These are phyloP conservation scores for Craterocephalus amniculus DNA, from an alignment of 2,797 vertebrate genomes.

Conservation along the genomic window DNA sequence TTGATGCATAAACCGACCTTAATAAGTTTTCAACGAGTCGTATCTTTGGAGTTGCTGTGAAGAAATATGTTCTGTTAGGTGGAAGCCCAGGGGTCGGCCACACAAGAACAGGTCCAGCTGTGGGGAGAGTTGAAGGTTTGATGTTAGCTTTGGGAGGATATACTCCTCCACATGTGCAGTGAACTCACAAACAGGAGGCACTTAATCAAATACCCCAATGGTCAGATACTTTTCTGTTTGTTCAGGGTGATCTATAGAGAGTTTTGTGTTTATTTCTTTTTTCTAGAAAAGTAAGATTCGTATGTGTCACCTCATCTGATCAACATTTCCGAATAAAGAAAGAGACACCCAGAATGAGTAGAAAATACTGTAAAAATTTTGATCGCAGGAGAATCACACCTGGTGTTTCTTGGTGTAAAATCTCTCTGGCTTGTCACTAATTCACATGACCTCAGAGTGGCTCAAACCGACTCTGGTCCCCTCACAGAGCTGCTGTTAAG, in stretches of 20 bases:
- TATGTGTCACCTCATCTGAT: background rate
- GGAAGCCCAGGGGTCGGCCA: slow-evolving; percentile 75
- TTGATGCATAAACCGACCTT: slow-evolving; percentile 74
- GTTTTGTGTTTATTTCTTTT: background rate
- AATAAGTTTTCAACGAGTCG: slow-evolving; percentile 81
- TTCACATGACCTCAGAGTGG: slow-evolving; percentile 61
- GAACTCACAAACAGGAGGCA: slow-evolving; percentile 30
- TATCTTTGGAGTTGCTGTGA: slow-evolving; percentile 75
- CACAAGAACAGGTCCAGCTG: slow-evolving; percentile 68
- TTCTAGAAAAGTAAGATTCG: no score
- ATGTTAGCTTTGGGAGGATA: slow-evolving; percentile 62
- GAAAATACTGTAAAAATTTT: background rate
- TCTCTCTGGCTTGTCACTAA: slow-evolving; percentile 42
- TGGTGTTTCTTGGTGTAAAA: slow-evolving; percentile 6
- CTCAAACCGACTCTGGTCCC: slow-evolving; percentile 38
- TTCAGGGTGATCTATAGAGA: slow-evolving; percentile 20
- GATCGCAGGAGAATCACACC: slow-evolving; percentile 24
- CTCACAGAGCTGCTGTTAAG: slow-evolving; percentile 31
- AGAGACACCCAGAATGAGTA: no score
- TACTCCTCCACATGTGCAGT: slow-evolving; percentile 40
- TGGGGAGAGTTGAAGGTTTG: slow-evolving; percentile 61
- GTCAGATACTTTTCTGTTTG: slow-evolving; percentile 6
- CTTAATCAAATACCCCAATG: slow-evolving; percentile 9
- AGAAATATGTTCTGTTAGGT: slow-evolving; percentile 77
- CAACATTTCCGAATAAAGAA: background rate